phyloP scores from a whole-genome alignment of 2,888 invertebrate species.

The Isoperla grammatica region DNA sequence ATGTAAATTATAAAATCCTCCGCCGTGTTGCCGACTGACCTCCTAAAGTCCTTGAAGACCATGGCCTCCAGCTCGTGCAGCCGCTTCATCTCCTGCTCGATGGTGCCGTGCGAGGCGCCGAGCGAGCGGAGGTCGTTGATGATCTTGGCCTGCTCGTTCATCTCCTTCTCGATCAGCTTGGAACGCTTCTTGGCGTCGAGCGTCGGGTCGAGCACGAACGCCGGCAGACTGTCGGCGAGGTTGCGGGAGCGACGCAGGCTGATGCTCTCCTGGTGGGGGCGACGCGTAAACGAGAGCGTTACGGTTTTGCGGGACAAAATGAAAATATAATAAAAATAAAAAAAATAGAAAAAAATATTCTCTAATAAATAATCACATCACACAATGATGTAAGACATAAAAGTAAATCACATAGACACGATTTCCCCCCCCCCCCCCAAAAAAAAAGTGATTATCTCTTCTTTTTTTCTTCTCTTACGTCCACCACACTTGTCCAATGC shows the following conservation, averaged over 20 bases:
- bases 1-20: too few relatives aligned
- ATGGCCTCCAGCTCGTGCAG: slow-evolving; percentile 90
- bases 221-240: slow-evolving; percentile 69
- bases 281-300: too few relatives aligned
- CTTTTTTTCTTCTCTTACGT: too few relatives aligned
- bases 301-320: neutral
- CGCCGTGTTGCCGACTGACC: too few relatives aligned
- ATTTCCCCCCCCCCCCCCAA: too few relatives aligned
- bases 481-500: too few relatives aligned
- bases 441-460: too few relatives aligned
- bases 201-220: slow-evolving; percentile 75
- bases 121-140: slow-evolving; percentile 85
- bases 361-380: too few relatives aligned
- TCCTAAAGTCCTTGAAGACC: slow-evolving; percentile 88
- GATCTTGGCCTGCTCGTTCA: slow-evolving; percentile 95
- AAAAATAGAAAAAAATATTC: neutral
- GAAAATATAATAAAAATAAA: too few relatives aligned
- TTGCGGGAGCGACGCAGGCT: slow-evolving; percentile 57
- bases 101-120: slow-evolving; percentile 83
- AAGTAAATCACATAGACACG: too few relatives aligned
- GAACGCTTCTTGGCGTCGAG: slow-evolving; percentile 79
- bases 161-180: slow-evolving; percentile 91
- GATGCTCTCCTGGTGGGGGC: slow-evolving; percentile 66
- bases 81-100: slow-evolving; percentile 87
- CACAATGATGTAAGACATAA: too few relatives aligned